These are phyloP conservation scores for Pollachius pollachius DNA, from an alignment of 2,113 vertebrate species.

Conservation along the genomic window DNA sequence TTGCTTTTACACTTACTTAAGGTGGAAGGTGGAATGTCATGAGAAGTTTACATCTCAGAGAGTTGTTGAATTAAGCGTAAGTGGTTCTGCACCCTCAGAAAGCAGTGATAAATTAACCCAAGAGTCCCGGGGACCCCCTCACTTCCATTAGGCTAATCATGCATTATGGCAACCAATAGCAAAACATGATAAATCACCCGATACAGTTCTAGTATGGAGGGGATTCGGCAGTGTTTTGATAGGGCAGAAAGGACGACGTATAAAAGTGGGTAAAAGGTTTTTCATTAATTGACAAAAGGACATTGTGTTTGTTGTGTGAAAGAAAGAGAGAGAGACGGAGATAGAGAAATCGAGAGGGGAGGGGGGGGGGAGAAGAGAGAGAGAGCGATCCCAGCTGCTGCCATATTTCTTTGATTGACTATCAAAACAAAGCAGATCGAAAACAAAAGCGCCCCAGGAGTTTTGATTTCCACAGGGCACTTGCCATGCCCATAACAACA, in stretches of 20 bases:
- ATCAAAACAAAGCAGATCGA: conserved; percentile 50
- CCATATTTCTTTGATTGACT: conserved; percentile 44
- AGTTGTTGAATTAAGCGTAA: conserved; percentile 50
- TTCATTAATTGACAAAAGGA: conserved; percentile 16
- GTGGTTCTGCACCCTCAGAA: conserved; percentile 38
- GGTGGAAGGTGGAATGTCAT: conserved; percentile 37
- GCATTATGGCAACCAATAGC: conserved; percentile 47
- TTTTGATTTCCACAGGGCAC: conserved; percentile 39
- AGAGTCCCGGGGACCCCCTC: conserved; percentile 46
- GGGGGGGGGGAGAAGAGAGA: not conserved
- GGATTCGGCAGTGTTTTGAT: conserved; percentile 10
- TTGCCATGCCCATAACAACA: conserved; percentile 43
- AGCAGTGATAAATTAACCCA: conserved; percentile 59
- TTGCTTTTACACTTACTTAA: conserved; percentile 28
- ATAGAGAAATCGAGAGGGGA: not conserved
- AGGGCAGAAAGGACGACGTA: conserved; percentile 11
- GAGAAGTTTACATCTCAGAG: conserved; percentile 45
- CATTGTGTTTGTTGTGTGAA: conserved; percentile 8
- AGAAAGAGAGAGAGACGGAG: no score
- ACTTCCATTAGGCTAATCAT: conserved; percentile 70
- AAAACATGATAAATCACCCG: conserved; percentile 52
- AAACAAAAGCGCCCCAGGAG: conserved; percentile 43
- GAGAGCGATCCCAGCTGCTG: conserved; percentile 22
- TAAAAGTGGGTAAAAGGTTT: conserved; percentile 24
- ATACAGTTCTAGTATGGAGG: conserved; percentile 22